Conservation (phyloP, 2,113 vertebrate species). For the Tinamus guttatus region DNA sequence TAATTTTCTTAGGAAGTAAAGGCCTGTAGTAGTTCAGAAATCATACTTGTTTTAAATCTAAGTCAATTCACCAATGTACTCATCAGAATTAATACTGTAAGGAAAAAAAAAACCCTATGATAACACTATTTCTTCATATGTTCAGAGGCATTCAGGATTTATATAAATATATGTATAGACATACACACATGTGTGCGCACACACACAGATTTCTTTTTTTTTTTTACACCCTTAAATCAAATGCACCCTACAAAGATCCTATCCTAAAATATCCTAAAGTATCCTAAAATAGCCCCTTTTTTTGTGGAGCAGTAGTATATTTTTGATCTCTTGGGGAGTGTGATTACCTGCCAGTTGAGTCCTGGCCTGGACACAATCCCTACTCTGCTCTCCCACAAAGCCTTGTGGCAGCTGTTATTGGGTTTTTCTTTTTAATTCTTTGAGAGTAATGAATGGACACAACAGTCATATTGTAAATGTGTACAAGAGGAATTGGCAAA, state of each 20-base stretch:
- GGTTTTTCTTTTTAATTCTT: background rate
- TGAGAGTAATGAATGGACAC: background rate
- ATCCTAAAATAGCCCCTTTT: background rate
- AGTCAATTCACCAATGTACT: background rate
- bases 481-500: background rate
- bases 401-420: background rate
- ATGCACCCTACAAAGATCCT: background rate
- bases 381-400: background rate
- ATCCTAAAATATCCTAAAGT: no score
- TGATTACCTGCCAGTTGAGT: background rate
- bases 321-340: background rate
- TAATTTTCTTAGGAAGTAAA: background rate
- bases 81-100: background rate
- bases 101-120: background rate
- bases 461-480: background rate
- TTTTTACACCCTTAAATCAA: background rate
- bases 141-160: background rate
- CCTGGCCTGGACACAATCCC: background rate
- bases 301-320: background rate
- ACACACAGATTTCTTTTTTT: background rate
- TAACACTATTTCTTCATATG: background rate
- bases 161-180: background rate
- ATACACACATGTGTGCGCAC: no score
- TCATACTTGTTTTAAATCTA: background rate
- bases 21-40: background rate